Percentiles rank a stretch among this genome's conserved stretches.
Evolutionary conservation across 2,113 vertebrate species (phyloP).

Genomic region (Leucopsar rothschildi): DNA sequence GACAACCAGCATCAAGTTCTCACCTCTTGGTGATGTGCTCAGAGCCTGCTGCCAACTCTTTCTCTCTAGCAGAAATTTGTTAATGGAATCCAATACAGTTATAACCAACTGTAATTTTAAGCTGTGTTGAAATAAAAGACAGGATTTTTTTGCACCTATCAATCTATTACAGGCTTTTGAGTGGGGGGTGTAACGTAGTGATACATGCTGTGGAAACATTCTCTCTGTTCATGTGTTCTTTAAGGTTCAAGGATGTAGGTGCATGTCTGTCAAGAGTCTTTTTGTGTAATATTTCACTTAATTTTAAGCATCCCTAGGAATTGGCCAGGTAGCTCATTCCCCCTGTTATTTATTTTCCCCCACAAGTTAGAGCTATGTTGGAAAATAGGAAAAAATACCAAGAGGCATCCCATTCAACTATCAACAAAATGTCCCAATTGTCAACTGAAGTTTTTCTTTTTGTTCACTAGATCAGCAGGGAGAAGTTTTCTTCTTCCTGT

Average conservation of each 20-base stretch:
- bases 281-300: neutral
- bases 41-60: neutral
- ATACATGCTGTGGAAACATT: neutral
- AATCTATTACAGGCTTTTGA: neutral
- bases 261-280: neutral
- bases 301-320: neutral
- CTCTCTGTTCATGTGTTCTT: rapidly evolving
- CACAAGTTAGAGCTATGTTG: neutral
- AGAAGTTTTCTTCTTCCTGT: neutral
- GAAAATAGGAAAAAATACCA: neutral
- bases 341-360: neutral
- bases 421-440: neutral
- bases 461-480: neutral
- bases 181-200: rapidly evolving
- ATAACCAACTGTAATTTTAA: neutral
- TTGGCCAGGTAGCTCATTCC: neutral
- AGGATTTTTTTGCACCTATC: neutral
- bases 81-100: neutral
- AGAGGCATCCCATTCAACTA: neutral
- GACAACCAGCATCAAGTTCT: neutral
- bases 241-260: neutral
- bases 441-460: neutral
- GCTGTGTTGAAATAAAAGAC: neutral
- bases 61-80: neutral
- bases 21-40: neutral